phyloP scores from a whole-genome alignment of 1,140 invertebrate species.

The Radopholus similis region DNA sequence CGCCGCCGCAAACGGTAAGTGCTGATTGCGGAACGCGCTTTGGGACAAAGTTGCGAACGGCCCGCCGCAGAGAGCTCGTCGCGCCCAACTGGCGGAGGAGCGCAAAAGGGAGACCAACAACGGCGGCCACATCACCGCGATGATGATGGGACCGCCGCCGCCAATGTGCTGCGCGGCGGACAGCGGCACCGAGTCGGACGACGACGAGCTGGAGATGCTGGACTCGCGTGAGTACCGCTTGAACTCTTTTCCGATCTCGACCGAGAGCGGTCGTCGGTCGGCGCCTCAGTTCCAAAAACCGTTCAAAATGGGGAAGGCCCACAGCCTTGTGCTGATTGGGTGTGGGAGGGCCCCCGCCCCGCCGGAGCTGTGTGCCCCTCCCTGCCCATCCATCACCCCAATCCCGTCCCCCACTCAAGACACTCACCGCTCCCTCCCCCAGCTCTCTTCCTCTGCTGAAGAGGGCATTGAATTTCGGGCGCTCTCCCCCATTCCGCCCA shows the following conservation, averaged over 20 bases:
- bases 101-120: neutral
- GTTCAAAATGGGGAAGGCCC: no score
- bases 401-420: neutral
- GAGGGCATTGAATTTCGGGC: neutral
- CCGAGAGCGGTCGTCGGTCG: no score
- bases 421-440: neutral
- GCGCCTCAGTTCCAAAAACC: no score
- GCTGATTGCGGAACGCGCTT: neutral
- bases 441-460: neutral
- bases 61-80: neutral
- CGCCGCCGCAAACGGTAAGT: slow-evolving; percentile 2
- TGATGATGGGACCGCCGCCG: neutral
- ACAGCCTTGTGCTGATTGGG: no score
- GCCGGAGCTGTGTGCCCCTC: neutral
- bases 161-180: slow-evolving; percentile 8
- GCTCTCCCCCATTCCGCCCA: neutral
- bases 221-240: slow-evolving; percentile 30
- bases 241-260: no score
- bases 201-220: slow-evolving; percentile 32
- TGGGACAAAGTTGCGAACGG: neutral
- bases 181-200: slow-evolving; percentile 29
- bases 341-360: no score
- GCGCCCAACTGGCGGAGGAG: neutral
- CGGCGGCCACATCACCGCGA: neutral
- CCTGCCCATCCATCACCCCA: neutral